Conservation (phyloP, 1,140 invertebrate species). For the Chrysoperla carnea region DNA sequence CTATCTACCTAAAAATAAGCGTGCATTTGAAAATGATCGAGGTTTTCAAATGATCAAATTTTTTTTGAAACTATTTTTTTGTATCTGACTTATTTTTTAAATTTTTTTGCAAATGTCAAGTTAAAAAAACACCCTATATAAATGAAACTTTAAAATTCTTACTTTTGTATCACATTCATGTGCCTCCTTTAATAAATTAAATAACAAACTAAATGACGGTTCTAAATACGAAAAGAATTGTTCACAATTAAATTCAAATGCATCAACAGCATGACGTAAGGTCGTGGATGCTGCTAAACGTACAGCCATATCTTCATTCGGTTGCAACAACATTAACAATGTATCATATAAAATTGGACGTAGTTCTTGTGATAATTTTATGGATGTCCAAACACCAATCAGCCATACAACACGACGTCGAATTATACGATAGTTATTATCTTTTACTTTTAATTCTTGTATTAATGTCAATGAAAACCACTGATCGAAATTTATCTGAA, state of each 20-base stretch:
- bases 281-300: slow-evolving; percentile 56
- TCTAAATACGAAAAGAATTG: slow-evolving; percentile 71
- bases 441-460: slow-evolving; percentile 63
- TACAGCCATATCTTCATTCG: slow-evolving; percentile 66
- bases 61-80: too few relatives aligned
- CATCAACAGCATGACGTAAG: slow-evolving; percentile 68
- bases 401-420: slow-evolving; percentile 76
- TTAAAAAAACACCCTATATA: too few relatives aligned
- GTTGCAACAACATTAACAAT: slow-evolving; percentile 49
- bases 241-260: slow-evolving; percentile 80
- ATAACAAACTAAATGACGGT: slow-evolving; percentile 56
- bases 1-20: too few relatives aligned
- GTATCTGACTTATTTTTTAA: too few relatives aligned
- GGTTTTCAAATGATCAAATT: too few relatives aligned
- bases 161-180: slow-evolving; percentile 87
- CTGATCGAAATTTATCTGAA: slow-evolving; percentile 71
- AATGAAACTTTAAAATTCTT: too few relatives aligned
- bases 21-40: too few relatives aligned
- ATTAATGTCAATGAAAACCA: slow-evolving; percentile 78
- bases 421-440: slow-evolving; percentile 75
- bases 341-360: slow-evolving; percentile 66
- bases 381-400: slow-evolving; percentile 65
- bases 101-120: too few relatives aligned
- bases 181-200: slow-evolving; percentile 70
- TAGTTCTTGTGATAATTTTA: slow-evolving; percentile 64